These are phyloP conservation scores for Actinostola sp. DNA, from an alignment of 92 coral and sea anemone species.

Conservation along the genomic window DNA sequence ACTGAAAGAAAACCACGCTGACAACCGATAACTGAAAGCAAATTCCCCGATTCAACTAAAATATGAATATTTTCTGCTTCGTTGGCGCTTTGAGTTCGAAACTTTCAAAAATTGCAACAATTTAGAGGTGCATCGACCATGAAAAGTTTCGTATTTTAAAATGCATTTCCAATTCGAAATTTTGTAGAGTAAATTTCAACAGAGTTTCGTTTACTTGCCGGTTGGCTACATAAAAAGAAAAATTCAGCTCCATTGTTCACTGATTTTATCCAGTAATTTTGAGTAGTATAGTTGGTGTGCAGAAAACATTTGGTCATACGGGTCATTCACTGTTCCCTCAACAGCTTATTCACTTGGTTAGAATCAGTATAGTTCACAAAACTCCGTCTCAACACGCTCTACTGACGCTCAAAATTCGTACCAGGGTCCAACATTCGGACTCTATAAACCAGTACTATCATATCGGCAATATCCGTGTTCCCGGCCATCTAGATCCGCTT, in stretches of 20 bases:
- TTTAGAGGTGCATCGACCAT: not conserved
- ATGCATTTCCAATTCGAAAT: not conserved
- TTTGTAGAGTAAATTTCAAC: not conserved
- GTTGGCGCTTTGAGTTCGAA: slow-evolving; percentile 15
- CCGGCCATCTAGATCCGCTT: no score
- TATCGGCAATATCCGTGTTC: no score
- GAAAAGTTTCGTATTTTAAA: not conserved
- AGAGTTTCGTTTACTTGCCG: no score
- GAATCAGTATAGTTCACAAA: not conserved
- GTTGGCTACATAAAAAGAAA: no score
- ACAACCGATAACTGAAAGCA: not conserved
- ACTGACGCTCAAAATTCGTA: not conserved
- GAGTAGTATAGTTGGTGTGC: no score
- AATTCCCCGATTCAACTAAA: not conserved
- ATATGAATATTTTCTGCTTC: slow-evolving; percentile 42
- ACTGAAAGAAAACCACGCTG: not conserved
- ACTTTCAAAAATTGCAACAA: slow-evolving; percentile 26
- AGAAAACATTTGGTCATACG: no score
- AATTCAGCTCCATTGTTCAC: no score
- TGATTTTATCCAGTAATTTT: no score
- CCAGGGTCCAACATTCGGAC: no score
- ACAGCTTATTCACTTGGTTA: no score
- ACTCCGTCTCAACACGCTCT: not conserved
- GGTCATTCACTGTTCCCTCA: not conserved
- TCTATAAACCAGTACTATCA: no score